phyloP scores from a whole-genome alignment of 1,140 invertebrate species.

The Alviniconcha marisindica region DNA sequence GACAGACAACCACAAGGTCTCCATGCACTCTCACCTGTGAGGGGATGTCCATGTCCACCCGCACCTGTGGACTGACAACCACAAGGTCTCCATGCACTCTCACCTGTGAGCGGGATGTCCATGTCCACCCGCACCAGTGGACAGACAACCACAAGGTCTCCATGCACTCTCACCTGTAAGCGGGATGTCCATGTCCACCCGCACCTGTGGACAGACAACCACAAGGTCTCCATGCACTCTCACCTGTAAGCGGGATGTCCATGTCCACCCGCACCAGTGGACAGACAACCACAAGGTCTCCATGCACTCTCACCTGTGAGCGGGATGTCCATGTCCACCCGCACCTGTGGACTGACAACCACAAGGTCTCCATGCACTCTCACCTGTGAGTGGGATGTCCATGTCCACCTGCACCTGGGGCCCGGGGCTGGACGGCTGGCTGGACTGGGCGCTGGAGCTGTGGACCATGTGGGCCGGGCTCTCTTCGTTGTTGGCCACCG shows the following conservation, averaged over 20 bases:
- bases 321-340: slow-evolving; percentile 65
- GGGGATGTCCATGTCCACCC: slow-evolving; percentile 10
- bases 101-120: slow-evolving; percentile 59
- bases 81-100: too few relatives aligned
- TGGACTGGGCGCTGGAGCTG: slow-evolving; percentile 63
- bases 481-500: slow-evolving; percentile 61
- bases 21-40: too few relatives aligned
- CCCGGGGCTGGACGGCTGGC: slow-evolving; percentile 57
- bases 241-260: slow-evolving; percentile 63
- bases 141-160: too few relatives aligned
- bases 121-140: slow-evolving; percentile 57
- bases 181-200: slow-evolving; percentile 61
- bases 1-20: too few relatives aligned
- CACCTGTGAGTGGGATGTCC: slow-evolving; percentile 64
- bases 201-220: slow-evolving; percentile 33
- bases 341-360: too few relatives aligned
- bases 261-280: slow-evolving; percentile 58
- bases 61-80: too few relatives aligned
- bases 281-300: not conserved
- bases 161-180: too few relatives aligned
- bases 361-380: too few relatives aligned
- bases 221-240: not conserved
- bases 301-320: slow-evolving; percentile 48
- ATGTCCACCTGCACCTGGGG: slow-evolving; percentile 62
- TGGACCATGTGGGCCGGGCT: slow-evolving; percentile 62